Conservation (phyloP, 2,113 vertebrate genomes). For the Clarias gariepinus region DNA sequence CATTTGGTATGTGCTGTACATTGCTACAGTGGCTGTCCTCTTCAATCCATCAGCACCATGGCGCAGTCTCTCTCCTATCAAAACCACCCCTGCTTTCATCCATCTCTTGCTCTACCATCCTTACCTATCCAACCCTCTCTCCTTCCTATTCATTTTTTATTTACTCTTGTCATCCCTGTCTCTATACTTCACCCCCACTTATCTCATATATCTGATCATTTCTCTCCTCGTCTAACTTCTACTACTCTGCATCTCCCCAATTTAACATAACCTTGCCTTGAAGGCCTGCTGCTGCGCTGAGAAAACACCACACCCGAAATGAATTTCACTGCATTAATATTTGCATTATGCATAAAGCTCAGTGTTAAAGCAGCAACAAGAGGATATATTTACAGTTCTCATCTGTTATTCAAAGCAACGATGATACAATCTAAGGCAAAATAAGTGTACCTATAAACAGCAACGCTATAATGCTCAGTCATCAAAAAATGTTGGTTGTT, state of each 20-base stretch:
- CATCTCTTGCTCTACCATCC: background rate
- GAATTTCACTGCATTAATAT: background rate
- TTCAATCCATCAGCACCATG: slow-evolving; percentile 69
- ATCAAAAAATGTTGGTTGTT: slow-evolving; percentile 9
- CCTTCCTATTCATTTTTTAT: slow-evolving; percentile 3
- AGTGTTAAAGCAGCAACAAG: background rate
- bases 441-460: background rate
- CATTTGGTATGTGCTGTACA: slow-evolving; percentile 70
- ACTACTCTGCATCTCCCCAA: background rate
- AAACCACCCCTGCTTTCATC: slow-evolving; percentile 33
- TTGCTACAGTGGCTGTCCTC: slow-evolving; percentile 69
- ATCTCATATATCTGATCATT: background rate
- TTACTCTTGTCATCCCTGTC: background rate
- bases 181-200: background rate
- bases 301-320: background rate
- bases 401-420: slow-evolving; percentile 54
- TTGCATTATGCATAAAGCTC: slow-evolving; percentile 18
- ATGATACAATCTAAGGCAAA: slow-evolving; percentile 49
- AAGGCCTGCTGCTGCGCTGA: slow-evolving; percentile 8
- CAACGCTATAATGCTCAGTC: background rate
- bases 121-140: slow-evolving; percentile 6
- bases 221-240: background rate
- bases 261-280: slow-evolving; percentile 27
- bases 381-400: slow-evolving; percentile 29
- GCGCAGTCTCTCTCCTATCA: slow-evolving; percentile 70